Percentiles rank a stretch among this genome's conserved stretches.
These are phyloP conservation scores for Myrmophylax atrothorax DNA, from an alignment of 2,113 vertebrate genomes.

Conservation along the genomic window DNA sequence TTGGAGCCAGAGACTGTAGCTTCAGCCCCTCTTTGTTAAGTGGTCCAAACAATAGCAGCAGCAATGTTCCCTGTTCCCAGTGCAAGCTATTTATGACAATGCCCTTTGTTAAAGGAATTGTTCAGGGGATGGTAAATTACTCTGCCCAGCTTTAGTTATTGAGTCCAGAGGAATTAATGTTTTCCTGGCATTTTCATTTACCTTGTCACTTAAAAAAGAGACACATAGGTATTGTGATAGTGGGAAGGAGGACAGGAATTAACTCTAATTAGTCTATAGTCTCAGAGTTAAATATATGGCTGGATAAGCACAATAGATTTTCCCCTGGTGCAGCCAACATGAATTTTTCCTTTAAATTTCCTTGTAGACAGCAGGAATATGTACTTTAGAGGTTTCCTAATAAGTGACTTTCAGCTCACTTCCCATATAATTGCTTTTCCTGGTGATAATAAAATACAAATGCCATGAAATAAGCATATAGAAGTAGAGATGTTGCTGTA, in stretches of 20 bases:
- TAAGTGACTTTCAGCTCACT: neutral
- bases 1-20: conserved; percentile 13
- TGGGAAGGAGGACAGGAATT: conserved; percentile 47
- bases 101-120: conserved; percentile 60
- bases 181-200: conserved; percentile 75
- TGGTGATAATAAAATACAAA: neutral
- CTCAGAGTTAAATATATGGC: neutral
- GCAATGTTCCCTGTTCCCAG: conserved; percentile 61
- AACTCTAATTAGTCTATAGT: neutral
- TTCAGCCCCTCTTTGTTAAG: conserved; percentile 51
- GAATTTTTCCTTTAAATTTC: neutral
- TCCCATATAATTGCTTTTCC: neutral
- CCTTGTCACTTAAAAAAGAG: conserved; percentile 64
- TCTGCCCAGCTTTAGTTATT: conserved; percentile 63
- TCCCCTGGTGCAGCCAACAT: neutral
- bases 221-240: conserved; percentile 43
- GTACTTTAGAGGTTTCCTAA: neutral
- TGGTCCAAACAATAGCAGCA: conserved; percentile 46
- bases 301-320: neutral
- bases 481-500: neutral
- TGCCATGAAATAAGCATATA: neutral
- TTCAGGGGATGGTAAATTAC: conserved; percentile 61
- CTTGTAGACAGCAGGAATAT: neutral
- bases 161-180: conserved; percentile 55
- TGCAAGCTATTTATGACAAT: conserved; percentile 55